A percentile compares a stretch with the other conserved stretches of the same genome.
Evolutionary conservation across 2,888 invertebrate species (phyloP).

Genomic region (Apodemia zela): DNA sequence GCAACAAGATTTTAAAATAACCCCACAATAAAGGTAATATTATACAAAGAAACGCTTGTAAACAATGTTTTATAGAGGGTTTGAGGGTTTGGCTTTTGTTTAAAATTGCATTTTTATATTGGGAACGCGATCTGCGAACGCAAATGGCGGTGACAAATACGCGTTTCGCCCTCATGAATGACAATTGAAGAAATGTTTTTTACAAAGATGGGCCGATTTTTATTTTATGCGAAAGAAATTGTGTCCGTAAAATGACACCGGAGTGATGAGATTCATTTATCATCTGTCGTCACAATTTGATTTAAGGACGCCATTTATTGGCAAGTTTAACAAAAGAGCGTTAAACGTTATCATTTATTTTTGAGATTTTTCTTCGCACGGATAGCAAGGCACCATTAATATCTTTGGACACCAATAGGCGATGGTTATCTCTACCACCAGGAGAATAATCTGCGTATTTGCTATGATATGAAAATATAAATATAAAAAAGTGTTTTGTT

Average conservation of each 20-base stretch:
- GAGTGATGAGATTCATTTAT: slow-evolving; percentile 77
- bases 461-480: no score
- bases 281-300: slow-evolving; percentile 67
- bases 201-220: slow-evolving; percentile 72
- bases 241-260: slow-evolving; percentile 73
- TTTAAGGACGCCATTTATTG: slow-evolving; percentile 64
- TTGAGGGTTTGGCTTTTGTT: slow-evolving; percentile 43
- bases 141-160: slow-evolving; percentile 77
- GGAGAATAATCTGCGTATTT: no score
- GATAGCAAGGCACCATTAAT: no score
- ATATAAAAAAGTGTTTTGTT: no score
- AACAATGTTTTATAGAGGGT: slow-evolving; percentile 1
- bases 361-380: background rate
- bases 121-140: slow-evolving; percentile 70
- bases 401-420: no score
- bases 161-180: slow-evolving; percentile 75
- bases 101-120: slow-evolving; percentile 81
- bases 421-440: no score
- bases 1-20: background rate
- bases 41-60: slow-evolving; percentile 22
- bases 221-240: slow-evolving; percentile 78
- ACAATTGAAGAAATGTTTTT: slow-evolving; percentile 78
- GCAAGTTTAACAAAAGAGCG: slow-evolving; percentile 15
- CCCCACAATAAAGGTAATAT: background rate
- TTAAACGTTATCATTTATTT: slow-evolving; percentile 18